Conservation (phyloP, 2,888 invertebrate species). For the Oeneis ivallda region DNA sequence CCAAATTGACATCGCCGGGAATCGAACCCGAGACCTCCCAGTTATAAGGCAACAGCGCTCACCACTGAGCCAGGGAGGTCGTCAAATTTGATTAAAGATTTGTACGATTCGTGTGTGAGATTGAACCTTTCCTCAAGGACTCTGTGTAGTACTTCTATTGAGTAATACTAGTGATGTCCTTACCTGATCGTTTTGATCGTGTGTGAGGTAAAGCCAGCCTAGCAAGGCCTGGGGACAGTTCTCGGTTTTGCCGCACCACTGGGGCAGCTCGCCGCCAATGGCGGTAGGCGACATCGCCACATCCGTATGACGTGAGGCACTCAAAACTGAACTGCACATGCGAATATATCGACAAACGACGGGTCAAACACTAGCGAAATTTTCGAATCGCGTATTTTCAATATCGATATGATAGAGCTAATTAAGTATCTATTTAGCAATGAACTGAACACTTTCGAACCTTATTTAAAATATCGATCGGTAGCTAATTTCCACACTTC, state of each 20-base stretch:
- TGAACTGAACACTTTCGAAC: neutral
- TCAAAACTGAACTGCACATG: conserved; percentile 31
- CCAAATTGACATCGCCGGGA: too few species aligned
- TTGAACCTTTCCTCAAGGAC: too few species aligned
- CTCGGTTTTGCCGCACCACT: conserved; percentile 73
- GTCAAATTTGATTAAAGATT: too few species aligned
- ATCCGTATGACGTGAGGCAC: conserved; percentile 49
- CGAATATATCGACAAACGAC: conserved; percentile 23
- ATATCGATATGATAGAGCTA: neutral
- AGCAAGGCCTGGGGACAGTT: conserved; percentile 67
- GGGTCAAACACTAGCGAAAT: conserved; percentile 7
- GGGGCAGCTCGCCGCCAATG: conserved; percentile 68
- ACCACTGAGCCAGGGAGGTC: too few species aligned
- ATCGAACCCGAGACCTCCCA: too few species aligned
- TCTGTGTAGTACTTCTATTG: too few species aligned
- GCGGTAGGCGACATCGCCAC: conserved; percentile 74
- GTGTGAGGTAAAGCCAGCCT: conserved; percentile 71
- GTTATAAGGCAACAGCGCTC: too few species aligned
- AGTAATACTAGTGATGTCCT: conserved; percentile 14
- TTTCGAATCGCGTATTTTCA: neutral
- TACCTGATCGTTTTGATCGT: conserved; percentile 76
- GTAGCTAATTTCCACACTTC: neutral
- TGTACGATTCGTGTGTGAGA: too few species aligned
- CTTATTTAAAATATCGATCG: neutral
- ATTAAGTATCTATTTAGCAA: too few species aligned